Conservation (phyloP, 2,888 invertebrate genomes). For the Fragum whitleyi region DNA sequence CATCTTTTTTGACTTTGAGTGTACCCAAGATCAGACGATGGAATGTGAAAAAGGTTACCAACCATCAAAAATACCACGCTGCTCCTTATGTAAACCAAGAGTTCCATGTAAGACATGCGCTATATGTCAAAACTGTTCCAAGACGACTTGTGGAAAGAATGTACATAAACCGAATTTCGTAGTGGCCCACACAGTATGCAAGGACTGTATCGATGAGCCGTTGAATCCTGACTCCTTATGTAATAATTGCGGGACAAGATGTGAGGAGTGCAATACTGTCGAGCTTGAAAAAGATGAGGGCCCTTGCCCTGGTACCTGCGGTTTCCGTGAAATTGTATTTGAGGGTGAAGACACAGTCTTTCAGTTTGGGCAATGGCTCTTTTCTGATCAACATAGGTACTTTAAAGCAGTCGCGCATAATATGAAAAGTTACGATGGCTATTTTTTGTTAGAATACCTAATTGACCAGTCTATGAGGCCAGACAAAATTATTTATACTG, state of each 20-base stretch:
- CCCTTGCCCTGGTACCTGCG: constrained; percentile 51
- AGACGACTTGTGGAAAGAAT: no score
- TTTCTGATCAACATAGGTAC: constrained; percentile 34
- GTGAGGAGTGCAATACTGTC: constrained; percentile 22
- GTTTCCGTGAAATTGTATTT: constrained; percentile 49
- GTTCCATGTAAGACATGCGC: no score
- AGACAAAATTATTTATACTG: no score
- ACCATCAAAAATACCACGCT: no score
- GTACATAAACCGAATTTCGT: no score
- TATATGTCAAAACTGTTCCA: no score
- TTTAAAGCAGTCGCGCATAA: constrained; percentile 56
- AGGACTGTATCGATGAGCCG: constrained; percentile 23
- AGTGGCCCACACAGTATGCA: no score
- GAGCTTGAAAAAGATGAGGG: constrained; percentile 33
- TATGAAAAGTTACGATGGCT: constrained; percentile 52
- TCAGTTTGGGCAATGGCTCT: constrained; percentile 47
- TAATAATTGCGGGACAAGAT: constrained; percentile 31
- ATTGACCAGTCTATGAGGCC: no score
- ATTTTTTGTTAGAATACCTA: constrained; percentile 53
- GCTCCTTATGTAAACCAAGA: no score
- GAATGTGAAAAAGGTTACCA: no score
- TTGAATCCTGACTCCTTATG: constrained; percentile 34
- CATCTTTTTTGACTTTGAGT: no score
- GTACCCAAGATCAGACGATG: no score
- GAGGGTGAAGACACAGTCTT: constrained; percentile 32